Base-by-base conservation (phyloP, 2,797 vertebrate genomes). In the Anabas testudineus region DNA sequence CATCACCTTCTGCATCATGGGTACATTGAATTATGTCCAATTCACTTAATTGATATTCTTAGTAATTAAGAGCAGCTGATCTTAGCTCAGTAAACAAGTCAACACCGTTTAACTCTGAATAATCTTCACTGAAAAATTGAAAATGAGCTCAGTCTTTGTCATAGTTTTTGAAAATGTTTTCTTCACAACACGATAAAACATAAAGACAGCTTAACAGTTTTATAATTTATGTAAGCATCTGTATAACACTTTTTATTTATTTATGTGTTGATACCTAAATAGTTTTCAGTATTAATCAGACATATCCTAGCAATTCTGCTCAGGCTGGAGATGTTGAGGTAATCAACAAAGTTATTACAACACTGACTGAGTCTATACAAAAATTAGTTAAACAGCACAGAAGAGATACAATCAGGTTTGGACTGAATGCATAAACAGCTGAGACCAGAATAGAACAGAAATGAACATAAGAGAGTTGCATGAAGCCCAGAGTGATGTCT, bases 401-500 rank as follows among this genome's bases (percentile, higher is more conserved):
- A 53, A 19, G 2, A 54, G 8, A 51, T 16, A 0, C 22, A 22
- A 2, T 12, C 10, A 12, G 43, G 5, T 10, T 4, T 47, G 2
- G 36, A 16, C 1, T 47, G 30, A 59, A 26, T 10, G 19, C 16
- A 64, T 12, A 16, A 18, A 46, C 12, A 43, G 24, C 42, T 57
- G 34, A 58, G 32, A 52, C 34, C 16, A 42, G 13, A 19, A 28
- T 1, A 34, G 9, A 65, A 32, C 1, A 18, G 36, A 21, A 41
- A 2, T 16, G 26, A 75, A 47, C 13, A 28, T 4, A 24, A 22
- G 4, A 13, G 7, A 58, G 32, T 41, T 10, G 1, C 7, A n/a
- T n/a, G 15, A 58, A 39, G 62, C 41, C 59, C 30, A 3, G 47
- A 79, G 74, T 68, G n/a, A 84, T 77, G 72, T 85, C 78, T 79